phyloP scores from a whole-genome alignment of 1,140 invertebrate genomes.

The Venturia canescens region DNA sequence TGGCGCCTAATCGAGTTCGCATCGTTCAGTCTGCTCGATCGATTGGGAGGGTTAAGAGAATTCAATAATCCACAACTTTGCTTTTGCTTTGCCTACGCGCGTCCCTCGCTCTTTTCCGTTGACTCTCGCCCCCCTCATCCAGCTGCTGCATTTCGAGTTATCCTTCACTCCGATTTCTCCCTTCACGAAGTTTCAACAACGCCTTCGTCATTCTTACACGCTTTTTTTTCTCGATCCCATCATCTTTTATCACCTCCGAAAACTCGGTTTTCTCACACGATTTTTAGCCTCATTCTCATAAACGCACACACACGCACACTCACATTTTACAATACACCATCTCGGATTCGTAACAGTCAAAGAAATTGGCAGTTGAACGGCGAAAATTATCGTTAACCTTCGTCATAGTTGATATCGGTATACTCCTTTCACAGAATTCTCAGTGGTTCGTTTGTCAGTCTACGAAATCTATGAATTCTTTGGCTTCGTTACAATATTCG shows the following conservation, averaged over 20 bases:
- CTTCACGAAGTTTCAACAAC: neutral
- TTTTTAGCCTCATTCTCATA: neutral
- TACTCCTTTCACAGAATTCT: conserved; percentile 45
- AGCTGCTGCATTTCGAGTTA: neutral
- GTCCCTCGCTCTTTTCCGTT: neutral
- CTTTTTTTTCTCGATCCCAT: neutral
- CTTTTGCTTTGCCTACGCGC: neutral
- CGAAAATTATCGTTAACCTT: conserved; percentile 37
- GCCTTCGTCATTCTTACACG: neutral
- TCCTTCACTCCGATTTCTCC: neutral
- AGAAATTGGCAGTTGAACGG: conserved; percentile 39
- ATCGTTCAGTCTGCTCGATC: conserved; percentile 36
- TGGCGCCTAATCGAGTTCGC: conserved; percentile 43
- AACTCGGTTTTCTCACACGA: neutral
- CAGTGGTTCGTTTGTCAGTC: conserved; percentile 46
- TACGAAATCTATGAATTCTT: conserved; percentile 47
- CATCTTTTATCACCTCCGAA: neutral
- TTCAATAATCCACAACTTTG: conserved; percentile 22
- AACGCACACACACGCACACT: neutral
- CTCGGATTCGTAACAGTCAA: neutral
- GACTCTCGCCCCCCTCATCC: neutral
- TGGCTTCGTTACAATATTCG: conserved; percentile 20
- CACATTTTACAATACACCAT: neutral
- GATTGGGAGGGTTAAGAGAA: conserved; percentile 10
- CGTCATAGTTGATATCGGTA: conserved; percentile 27